Base-by-base conservation (phyloP, 2,113 vertebrate genomes). In the Astur gentilis region DNA sequence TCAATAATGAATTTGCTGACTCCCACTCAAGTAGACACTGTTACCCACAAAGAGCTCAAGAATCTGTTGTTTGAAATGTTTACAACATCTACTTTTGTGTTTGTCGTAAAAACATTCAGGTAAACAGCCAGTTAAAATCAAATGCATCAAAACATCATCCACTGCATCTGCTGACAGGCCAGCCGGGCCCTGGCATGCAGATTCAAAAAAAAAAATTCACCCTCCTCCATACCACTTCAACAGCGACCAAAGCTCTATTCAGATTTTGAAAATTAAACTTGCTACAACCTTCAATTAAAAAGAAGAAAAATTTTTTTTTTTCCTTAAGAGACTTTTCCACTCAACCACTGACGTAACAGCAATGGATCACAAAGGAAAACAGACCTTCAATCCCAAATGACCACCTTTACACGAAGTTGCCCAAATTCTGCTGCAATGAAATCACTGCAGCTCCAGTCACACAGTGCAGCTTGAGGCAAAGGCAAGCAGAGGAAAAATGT, bases 241-340 rank as follows among this genome's bases (percentile, higher is more conserved):
- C 21, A 61, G 23, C 66, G 27, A 21, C 55, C 31, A 17, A 31
- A 42, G 62, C 81, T 55, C 58, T 42, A 13, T 16, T 4, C 40
- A 22, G 11, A 34, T 36, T 71, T 19, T 31, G 32, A 42, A 3
- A 38, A 32, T 4, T 3, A 18, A 65, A 40, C 45, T 76, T 38
- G 36, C 57, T 66, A 9, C 27, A 42, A 42, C 14, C 69, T 61
- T 7, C n/a, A 65, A 19, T 49, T 40, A 19, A 13, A 27, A 34
- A 34, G 16, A 17, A 42, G 3, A 70, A 45, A 29, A 52, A n/a
- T 0, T 2, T 1, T 1, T 31, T 60, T 31, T 60, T 27, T n/a
- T 12, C 18, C 10, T 45, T 16, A 8, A 40, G 22, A 65, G 47
- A 20, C 15, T 32, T 65, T 44, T 18, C 49, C 47, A 15, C 40